Percentiles rank a stretch among this genome's conserved stretches.
phyloP scores from a whole-genome alignment of 1,140 invertebrate genomes.

The Linepithema humile region DNA sequence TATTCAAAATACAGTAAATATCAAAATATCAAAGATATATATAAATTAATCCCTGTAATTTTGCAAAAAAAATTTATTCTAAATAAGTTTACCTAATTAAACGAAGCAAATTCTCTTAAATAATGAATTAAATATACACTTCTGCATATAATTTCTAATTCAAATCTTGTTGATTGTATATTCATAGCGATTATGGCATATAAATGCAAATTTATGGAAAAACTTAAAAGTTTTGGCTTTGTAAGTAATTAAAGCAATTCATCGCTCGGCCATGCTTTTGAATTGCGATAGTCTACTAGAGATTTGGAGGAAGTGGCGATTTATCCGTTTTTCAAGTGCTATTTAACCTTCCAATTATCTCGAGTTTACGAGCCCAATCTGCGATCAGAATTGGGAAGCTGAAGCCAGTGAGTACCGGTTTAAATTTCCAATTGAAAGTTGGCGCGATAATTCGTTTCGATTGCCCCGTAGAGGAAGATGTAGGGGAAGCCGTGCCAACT shows the following conservation, averaged over 20 bases:
- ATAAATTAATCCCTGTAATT: not conserved
- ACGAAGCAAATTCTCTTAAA: not conserved
- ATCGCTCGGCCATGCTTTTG: not conserved
- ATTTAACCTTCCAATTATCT: conserved; percentile 70
- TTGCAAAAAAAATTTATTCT: not conserved
- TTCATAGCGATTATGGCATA: not conserved
- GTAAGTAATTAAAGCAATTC: conserved; percentile 41
- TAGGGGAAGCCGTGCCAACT: conserved; percentile 55
- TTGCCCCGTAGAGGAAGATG: conserved; percentile 16
- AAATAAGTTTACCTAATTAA: not conserved
- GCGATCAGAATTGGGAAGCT: conserved; percentile 61
- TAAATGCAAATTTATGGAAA: not conserved
- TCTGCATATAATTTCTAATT: not conserved
- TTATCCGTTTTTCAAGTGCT: conserved; percentile 46
- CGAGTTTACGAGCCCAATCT: conserved; percentile 60
- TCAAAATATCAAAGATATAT: not conserved
- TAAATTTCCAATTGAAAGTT: conserved; percentile 73
- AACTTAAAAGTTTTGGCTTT: not conserved
- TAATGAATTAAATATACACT: not conserved
- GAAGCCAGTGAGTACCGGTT: conserved; percentile 63
- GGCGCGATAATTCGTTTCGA: conserved; percentile 69
- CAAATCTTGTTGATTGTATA: not conserved
- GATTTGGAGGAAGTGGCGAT: not conserved
- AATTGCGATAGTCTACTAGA: not conserved
- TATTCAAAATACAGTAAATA: not conserved